A percentile compares a stretch with the other conserved stretches of the same genome.
Evolutionary conservation across 2,888 invertebrate species (phyloP).

Genomic region (Lepidonotus clava): DNA sequence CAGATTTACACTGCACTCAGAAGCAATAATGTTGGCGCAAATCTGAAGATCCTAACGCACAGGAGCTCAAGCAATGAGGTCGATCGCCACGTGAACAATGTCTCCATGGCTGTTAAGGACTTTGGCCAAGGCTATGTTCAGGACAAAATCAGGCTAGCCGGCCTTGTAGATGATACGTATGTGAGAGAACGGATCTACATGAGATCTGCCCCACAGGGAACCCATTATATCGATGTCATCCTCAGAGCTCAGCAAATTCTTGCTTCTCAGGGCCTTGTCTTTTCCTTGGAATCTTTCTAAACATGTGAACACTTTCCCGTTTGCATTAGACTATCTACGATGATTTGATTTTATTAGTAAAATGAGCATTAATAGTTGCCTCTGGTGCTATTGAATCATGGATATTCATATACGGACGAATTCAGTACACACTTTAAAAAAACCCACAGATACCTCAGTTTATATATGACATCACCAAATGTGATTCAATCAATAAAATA

Average conservation of each 20-base stretch:
- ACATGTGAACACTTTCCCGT: too few species aligned
- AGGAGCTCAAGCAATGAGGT: background rate
- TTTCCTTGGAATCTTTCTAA: background rate
- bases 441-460: too few species aligned
- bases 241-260: background rate
- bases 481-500: too few species aligned
- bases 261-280: background rate
- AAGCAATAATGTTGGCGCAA: background rate
- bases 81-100: conserved; percentile 17
- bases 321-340: too few species aligned
- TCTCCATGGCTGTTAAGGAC: conserved; percentile 20
- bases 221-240: background rate
- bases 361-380: too few species aligned
- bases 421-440: too few species aligned
- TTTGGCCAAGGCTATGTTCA: conserved; percentile 11
- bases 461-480: too few species aligned
- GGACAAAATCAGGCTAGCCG: background rate
- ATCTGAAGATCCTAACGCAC: conserved; percentile 1
- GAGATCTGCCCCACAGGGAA: background rate
- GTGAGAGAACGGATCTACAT: background rate
- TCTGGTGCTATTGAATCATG: too few species aligned
- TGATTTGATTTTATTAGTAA: background rate
- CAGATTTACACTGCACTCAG: conserved; percentile 21
- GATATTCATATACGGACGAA: too few species aligned
- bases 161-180: background rate